phyloP scores from a whole-genome alignment of 1,140 invertebrate species.

The Ceratina japonica region DNA sequence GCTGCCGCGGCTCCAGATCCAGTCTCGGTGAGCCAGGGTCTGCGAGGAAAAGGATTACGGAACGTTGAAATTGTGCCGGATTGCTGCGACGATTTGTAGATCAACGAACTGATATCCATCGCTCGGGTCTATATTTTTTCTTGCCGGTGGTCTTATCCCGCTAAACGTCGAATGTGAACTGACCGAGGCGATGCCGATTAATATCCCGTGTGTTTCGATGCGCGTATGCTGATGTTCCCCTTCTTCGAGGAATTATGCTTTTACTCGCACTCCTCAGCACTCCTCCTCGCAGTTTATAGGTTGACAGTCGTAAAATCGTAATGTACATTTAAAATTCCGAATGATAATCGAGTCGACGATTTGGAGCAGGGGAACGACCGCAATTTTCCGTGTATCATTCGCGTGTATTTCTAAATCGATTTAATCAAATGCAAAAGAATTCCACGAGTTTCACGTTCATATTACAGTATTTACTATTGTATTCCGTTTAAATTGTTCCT shows the following conservation, averaged over 20 bases:
- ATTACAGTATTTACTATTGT: not conserved
- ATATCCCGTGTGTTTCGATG: constrained; percentile 36
- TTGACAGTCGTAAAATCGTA: not conserved
- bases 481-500: no score
- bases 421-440: not conserved
- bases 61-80: constrained; percentile 42
- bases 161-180: constrained; percentile 43
- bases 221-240: constrained; percentile 42
- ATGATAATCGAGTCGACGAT: constrained; percentile 15
- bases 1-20: constrained; percentile 85
- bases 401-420: not conserved
- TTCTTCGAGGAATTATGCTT: constrained; percentile 40
- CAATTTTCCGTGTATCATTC: not conserved
- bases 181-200: constrained; percentile 55
- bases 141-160: not conserved
- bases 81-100: constrained; percentile 16
- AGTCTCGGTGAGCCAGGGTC: constrained; percentile 86
- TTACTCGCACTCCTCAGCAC: constrained; percentile 22
- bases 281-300: constrained; percentile 17
- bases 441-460: not conserved
- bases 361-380: not conserved
- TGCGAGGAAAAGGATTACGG: constrained; percentile 81
- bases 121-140: not conserved
- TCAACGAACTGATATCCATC: constrained; percentile 54
- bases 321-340: not conserved